Conservation (phyloP, 2,888 invertebrate species). For the Odontocerum albicorne region DNA sequence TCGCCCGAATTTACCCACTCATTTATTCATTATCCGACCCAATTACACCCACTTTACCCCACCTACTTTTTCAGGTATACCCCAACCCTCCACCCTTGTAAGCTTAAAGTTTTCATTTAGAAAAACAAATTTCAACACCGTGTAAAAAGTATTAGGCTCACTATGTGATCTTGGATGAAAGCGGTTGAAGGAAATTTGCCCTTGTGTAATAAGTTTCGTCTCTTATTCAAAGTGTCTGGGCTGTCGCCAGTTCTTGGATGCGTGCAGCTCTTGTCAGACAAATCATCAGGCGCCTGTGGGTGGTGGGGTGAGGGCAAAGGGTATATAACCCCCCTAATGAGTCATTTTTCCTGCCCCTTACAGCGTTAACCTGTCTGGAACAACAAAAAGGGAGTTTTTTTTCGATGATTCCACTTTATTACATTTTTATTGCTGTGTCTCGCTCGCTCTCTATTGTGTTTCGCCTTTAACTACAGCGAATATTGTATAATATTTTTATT, state of each 20-base stretch:
- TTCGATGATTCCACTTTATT: conserved; percentile 21
- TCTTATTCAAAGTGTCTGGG: too few relatives aligned
- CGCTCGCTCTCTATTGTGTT: too few relatives aligned
- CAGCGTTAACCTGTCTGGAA: conserved; percentile 21
- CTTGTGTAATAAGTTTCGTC: too few relatives aligned
- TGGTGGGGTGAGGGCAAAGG: conserved; percentile 10
- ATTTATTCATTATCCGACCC: conserved; percentile 36
- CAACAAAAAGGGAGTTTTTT: conserved; percentile 22
- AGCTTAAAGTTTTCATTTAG: too few relatives aligned
- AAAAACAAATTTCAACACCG: too few relatives aligned
- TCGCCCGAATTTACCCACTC: conserved; percentile 34
- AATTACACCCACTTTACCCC: conserved; percentile 33
- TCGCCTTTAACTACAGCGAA: too few relatives aligned
- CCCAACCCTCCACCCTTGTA: background rate
- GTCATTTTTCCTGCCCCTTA: conserved; percentile 25
- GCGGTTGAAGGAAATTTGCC: too few relatives aligned
- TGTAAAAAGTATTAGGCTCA: background rate
- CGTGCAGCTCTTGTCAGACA: background rate
- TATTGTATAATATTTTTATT: too few relatives aligned
- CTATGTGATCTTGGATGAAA: background rate
- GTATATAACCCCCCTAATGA: conserved; percentile 22
- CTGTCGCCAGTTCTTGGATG: too few relatives aligned
- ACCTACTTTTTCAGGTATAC: conserved; percentile 11
- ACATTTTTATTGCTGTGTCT: conserved; percentile 20
- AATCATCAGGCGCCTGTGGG: conserved; percentile 2